Conservation (phyloP, 2,113 vertebrate species). For the Dipodomys stephensi region DNA sequence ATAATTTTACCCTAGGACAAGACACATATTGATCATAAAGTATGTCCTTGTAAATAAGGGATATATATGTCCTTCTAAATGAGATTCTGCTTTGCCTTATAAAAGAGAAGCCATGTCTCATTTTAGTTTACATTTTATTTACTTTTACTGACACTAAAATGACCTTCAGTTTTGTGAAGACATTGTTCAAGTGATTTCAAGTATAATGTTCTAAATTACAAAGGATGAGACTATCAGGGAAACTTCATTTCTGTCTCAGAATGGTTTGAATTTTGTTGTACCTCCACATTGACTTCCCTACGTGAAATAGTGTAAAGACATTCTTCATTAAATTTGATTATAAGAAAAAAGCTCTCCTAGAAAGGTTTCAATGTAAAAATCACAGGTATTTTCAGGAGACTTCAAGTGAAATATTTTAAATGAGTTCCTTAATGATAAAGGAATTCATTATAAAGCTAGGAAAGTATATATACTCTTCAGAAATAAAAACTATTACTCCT, state of each 20-base stretch:
- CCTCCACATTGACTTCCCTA: background rate
- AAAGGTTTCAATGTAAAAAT: constrained; percentile 45
- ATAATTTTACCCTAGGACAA: background rate
- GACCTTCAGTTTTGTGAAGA: background rate
- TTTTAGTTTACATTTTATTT: background rate
- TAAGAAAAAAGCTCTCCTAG: constrained; percentile 24
- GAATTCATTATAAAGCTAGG: background rate
- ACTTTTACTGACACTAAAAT: background rate
- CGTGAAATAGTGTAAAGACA: background rate
- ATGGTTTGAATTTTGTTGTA: background rate
- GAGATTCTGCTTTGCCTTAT: background rate
- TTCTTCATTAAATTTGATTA: constrained; percentile 54
- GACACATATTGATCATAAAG: constrained; percentile 1
- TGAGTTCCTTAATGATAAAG: constrained; percentile 66
- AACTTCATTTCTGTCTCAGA: background rate
- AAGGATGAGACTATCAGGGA: background rate
- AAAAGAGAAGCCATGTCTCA: background rate
- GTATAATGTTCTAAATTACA: background rate
- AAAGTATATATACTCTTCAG: constrained; percentile 57
- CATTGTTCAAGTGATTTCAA: background rate
- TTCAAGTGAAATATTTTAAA: constrained; percentile 62
- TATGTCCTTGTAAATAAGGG: background rate
- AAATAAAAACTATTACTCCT: constrained; percentile 49
- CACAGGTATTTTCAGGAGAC: constrained; percentile 61
- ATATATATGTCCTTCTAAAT: background rate